Base-by-base conservation (phyloP, 2,113 vertebrate genomes). In the Hippocampus barbouri region DNA sequence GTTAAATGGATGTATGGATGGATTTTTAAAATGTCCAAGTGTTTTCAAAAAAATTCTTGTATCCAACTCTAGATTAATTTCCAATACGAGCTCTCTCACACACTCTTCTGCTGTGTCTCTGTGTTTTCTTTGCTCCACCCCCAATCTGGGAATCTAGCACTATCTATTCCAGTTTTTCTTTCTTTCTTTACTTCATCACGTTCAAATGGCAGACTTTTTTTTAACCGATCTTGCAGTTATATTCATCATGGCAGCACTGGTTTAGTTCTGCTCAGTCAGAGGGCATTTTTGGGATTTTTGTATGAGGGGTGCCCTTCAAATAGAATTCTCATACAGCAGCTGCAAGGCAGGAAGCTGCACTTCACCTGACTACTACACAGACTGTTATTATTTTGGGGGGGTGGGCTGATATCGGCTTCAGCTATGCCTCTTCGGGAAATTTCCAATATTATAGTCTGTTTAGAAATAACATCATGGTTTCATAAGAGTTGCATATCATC, bases 231-330 rank as follows among this genome's bases (percentile, higher is more conserved):
- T 66, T 54, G 38, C 64, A 64, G 59, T 68, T 64, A n/a, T 62
- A 62, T 75, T 83, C 70, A 12, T 45, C 34, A 38, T 78, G 14
- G 81, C 43, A 47, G 66, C 64, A 69, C 45, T 34, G 69, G 68
- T 2, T 27, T 71, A 73, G 68, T 56, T 72, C 71, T 75, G 70
- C 86, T 78, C 76, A 72, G 74, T 77, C 75, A 71, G 76, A 79
- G 80, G 72, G 66, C 79, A 86, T 91, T 90, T 84, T 83, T 91
- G 66, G 65, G 77, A 89, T 90, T 89, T 87, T 68, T 90, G 66
- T 65, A 79, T 77, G 66, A 78, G 74, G 71, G 66, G 54, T 67
- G 57, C 59, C 77, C 77, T 74, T 82, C 71, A 87, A 75, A 87
- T 61, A 56, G 60, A 63, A 70, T 69, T 80, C 79, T 76, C 71